Base-by-base conservation (phyloP, 2,888 invertebrate genomes). In the Tineola bisselliella region DNA sequence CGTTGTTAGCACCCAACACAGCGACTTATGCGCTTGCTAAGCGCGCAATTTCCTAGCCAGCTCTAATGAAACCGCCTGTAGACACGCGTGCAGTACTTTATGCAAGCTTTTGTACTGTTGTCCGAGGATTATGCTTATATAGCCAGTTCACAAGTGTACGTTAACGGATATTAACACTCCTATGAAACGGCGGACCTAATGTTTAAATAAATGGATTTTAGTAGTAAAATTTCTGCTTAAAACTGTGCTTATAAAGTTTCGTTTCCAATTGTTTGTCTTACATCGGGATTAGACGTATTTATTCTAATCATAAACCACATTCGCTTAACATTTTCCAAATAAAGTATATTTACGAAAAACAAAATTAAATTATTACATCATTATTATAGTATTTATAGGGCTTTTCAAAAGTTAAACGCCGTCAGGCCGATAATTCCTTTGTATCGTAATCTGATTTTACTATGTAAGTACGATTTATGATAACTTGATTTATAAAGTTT, bases 1-100 rank as follows among this genome's bases (percentile, higher is more conserved):
- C 73, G 44, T 62, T 63, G 63, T 64, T 64, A 63, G 61, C 62
- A 64, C 65, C 65, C 62, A 61, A 63, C 64, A 60, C 57, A 48
- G 61, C 59, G 59, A 62, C 52, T 60, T 48, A 60, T 59, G 44
- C 43, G 19, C 59, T 59, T 44, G 59, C 44, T 59, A 59, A 59
- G 44, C 59, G 59, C n/a, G 58, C 58, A 58, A 58, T 58, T 58
- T 58, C 33, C 58, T 18, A 33, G 58, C 58, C 12, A 31, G 33
- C 58, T 33, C 58, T 58, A 58, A 58, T 58, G 58, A 58, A 58
- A 58, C 58, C 58, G 58, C 58, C 58, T 58, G 33, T 33, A 58
- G 58, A 58, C 58, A 58, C 58, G 58, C 58, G 58, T 58, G 58
- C 19, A 33, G 58, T 33, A 58, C 58, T 58, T 58, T 58, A 33